These are phyloP conservation scores for Hirundo rustica DNA, from an alignment of 2,797 vertebrate species.

Conservation along the genomic window DNA sequence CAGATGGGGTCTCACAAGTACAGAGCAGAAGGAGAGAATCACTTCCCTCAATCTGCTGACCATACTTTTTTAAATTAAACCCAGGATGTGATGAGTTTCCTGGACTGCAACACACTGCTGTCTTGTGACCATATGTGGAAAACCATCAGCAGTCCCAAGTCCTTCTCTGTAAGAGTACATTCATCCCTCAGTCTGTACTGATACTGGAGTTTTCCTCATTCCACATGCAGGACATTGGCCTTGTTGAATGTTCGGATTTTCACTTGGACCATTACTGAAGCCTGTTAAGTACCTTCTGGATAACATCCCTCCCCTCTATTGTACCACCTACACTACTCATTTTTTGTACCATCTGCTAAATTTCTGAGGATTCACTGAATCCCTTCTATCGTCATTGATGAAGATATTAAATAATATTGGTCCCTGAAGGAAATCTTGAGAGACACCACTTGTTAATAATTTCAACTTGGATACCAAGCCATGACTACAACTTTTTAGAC, in stretches of 20 bases:
- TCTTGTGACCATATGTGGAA: neutral
- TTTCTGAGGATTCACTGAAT: neutral
- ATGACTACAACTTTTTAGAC: neutral
- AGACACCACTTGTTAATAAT: neutral
- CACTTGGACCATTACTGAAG: neutral
- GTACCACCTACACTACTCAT: neutral
- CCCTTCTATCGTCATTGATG: neutral
- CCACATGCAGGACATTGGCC: neutral
- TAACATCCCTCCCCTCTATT: neutral
- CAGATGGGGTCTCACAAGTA: no score
- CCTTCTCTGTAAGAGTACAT: no score
- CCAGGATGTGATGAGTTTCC: neutral
- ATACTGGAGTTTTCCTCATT: neutral
- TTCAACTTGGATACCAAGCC: neutral
- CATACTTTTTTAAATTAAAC: neutral
- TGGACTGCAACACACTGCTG: accelerated
- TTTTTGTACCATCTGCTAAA: neutral
- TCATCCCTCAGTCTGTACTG: neutral
- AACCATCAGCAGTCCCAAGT: neutral
- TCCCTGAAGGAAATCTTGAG: neutral
- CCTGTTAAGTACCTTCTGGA: neutral
- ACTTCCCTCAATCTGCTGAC: neutral
- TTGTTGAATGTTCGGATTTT: neutral
- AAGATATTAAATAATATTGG: neutral
- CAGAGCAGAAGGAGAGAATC: neutral